phyloP scores from a whole-genome alignment of 2,113 vertebrate species.

The Maccullochella peelii region DNA sequence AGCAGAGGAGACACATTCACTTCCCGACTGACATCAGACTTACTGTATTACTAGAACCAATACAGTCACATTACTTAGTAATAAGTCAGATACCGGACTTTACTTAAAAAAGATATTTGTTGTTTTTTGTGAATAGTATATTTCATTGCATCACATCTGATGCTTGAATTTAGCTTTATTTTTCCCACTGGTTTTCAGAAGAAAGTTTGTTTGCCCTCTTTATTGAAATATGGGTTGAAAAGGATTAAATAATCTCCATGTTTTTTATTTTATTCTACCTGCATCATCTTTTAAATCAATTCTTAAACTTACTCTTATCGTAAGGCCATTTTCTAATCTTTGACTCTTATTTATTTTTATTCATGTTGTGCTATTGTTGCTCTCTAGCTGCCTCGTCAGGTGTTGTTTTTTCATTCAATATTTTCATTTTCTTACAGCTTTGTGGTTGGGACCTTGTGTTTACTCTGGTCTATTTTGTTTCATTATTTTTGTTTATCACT shows the following conservation, averaged over 20 bases:
- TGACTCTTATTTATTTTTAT: not conserved
- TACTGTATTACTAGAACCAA: not conserved
- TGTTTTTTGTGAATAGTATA: not conserved
- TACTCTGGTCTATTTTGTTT: not conserved
- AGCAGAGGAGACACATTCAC: not conserved
- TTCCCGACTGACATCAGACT: conserved; percentile 12
- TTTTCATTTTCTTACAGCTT: not conserved
- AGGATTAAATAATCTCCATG: not conserved
- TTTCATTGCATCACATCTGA: not conserved
- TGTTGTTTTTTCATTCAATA: not conserved
- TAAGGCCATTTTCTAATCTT: not conserved
- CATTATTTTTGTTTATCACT: not conserved
- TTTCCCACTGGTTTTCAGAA: not conserved
- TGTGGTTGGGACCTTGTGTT: not conserved
- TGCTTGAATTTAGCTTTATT: not conserved
- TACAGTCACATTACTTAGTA: not conserved
- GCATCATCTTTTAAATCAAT: not conserved
- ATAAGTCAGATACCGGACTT: not conserved
- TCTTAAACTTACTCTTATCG: not conserved
- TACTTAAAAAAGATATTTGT: not conserved
- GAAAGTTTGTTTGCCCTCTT: not conserved
- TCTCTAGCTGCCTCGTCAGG: too few species aligned
- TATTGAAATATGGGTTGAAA: not conserved
- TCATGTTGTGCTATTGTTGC: not conserved
- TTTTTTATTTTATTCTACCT: not conserved